These are phyloP conservation scores for Lepus americanus DNA, from an alignment of 2,113 vertebrate genomes.

Conservation along the genomic window DNA sequence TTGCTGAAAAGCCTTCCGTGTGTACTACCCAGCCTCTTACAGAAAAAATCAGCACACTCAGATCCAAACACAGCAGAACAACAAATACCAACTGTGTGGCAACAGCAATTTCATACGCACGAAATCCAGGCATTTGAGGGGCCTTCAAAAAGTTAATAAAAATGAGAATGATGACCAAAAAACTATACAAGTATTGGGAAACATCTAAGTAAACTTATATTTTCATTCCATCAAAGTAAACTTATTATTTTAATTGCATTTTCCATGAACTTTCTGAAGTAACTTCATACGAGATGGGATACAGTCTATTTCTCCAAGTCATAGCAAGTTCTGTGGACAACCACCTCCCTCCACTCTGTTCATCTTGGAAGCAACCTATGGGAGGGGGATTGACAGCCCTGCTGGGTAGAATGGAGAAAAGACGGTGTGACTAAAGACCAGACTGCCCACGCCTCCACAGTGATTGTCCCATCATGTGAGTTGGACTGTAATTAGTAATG, in stretches of 20 bases:
- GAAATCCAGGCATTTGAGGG: no score
- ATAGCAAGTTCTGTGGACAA: neutral
- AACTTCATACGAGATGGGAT: neutral
- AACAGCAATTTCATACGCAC: no score
- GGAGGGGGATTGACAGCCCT: fast-evolving
- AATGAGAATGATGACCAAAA: neutral
- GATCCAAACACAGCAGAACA: neutral
- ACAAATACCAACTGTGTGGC: neutral
- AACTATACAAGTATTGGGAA: no score
- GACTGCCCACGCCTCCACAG: neutral
- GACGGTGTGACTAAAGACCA: neutral
- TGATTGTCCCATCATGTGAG: neutral
- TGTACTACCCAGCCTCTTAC: neutral
- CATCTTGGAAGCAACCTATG: neutral
- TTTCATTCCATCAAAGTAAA: no score
- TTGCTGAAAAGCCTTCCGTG: neutral
- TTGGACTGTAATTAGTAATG: neutral
- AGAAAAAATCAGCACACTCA: neutral
- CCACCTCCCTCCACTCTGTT: neutral
- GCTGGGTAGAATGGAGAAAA: neutral
- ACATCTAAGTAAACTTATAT: no score
- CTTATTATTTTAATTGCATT: no score
- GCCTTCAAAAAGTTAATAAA: no score
- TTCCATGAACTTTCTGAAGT: no score
- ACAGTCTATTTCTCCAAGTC: neutral